A percentile compares a stretch with the other conserved stretches of the same genome.
phyloP scores from a whole-genome alignment of 23 tunicate genomes.

The Botrylloides violaceus region DNA sequence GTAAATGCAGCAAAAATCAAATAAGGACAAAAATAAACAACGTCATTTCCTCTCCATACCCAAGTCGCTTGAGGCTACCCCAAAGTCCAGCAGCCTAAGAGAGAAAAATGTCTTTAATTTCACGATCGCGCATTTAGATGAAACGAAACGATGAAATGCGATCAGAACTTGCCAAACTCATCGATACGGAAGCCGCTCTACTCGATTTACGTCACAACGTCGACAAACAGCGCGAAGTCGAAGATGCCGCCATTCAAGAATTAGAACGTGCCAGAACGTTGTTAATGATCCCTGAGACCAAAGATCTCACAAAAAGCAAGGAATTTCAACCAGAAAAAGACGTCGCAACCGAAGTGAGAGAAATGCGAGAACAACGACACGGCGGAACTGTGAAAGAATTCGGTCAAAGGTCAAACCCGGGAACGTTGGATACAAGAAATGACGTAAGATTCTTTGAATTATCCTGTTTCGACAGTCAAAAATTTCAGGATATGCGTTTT shows the following conservation, averaged over 20 bases:
- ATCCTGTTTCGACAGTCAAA: too few species aligned
- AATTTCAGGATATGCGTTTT: too few species aligned
- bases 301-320: not conserved
- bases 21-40: too few species aligned
- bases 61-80: too few species aligned
- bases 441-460: too few species aligned
- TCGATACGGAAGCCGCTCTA: slow-evolving; percentile 89
- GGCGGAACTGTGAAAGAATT: slow-evolving; percentile 2
- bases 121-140: too few species aligned
- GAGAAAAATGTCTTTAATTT: too few species aligned
- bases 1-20: too few species aligned
- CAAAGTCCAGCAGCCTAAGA: too few species aligned
- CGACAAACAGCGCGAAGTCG: slow-evolving; percentile 66
- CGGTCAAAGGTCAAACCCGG: not conserved
- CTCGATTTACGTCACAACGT: slow-evolving; percentile 85
- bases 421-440: not conserved
- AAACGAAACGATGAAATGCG: slow-evolving; percentile 77
- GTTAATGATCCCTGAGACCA: not conserved
- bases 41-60: too few species aligned
- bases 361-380: slow-evolving; percentile 21
- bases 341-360: slow-evolving; percentile 24
- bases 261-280: slow-evolving; percentile 46
- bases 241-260: slow-evolving; percentile 80
- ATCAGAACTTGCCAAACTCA: slow-evolving; percentile 61
- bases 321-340: slow-evolving; percentile 1